Conservation (phyloP, 1,140 invertebrate genomes). For the Drosophila quadrilineata region DNA sequence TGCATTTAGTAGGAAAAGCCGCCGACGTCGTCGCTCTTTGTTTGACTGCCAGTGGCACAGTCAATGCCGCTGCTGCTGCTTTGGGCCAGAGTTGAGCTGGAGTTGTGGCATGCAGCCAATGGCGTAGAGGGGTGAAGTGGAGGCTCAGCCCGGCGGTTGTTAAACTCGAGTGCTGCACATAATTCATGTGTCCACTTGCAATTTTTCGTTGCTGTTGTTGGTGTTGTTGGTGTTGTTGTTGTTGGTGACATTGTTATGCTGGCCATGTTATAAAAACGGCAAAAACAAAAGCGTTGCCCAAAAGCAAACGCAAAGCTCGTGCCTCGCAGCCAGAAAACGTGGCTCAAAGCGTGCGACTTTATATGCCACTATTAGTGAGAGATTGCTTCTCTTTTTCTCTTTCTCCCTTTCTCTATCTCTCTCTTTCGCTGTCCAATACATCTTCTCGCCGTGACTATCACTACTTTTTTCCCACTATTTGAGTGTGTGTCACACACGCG, state of each 20-base stretch:
- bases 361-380: conserved; percentile 65
- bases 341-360: conserved; percentile 61
- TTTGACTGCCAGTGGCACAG: conserved; percentile 45
- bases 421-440: too few relatives aligned
- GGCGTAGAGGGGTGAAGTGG: conserved; percentile 3
- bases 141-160: conserved; percentile 63
- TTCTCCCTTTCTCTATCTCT: background rate
- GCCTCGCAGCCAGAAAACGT: conserved; percentile 44
- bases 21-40: conserved; percentile 46
- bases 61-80: background rate
- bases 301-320: conserved; percentile 38
- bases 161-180: conserved; percentile 78
- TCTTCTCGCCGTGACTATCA: background rate
- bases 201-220: conserved; percentile 61
- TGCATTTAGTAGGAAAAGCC: conserved; percentile 69
- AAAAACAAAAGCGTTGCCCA: conserved; percentile 65
- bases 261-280: conserved; percentile 74
- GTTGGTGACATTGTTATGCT: conserved; percentile 72
- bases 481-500: conserved; percentile 40
- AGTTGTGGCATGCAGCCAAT: background rate
- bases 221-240: background rate
- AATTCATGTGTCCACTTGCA: conserved; percentile 79
- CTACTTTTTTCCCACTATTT: background rate
- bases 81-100: conserved; percentile 12
- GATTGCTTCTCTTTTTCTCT: background rate